Evolutionary conservation across 2,797 vertebrate species (phyloP), one percentile per base, ranked within the genome.

Genomic region (Neosalanx taihuensis): DNA sequence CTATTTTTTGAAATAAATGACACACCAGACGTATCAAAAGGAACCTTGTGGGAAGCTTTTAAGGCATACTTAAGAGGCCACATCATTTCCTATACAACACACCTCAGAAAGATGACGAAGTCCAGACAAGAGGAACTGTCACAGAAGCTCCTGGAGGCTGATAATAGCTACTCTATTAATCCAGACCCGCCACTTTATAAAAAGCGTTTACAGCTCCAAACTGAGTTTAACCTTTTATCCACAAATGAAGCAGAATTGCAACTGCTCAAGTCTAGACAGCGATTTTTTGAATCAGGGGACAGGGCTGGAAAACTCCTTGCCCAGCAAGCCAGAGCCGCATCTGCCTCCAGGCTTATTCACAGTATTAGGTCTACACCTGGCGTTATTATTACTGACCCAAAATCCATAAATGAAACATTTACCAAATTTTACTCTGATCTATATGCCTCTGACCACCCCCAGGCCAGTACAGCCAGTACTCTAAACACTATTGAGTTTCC

Each of bases 151-250:
- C 33, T 35, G 33, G 33, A 35, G 3, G 6, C 6, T 35, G 33
- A 35, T 35, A 6, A 35, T 35, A 35, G 33, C 33, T 35, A 35
- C 33, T 35, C 33, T 35, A 35, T 4, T 35, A 35, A 35, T 4
- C 20, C 59, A 12, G 12, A 18, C 7, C 57, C n/a, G n/a, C 18
- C 6, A 7, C 57, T 58, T 9, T 58, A 58, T 23, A 58, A 26
- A 7, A 58, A n/a, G 51, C 41, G 41, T 12, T 23, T 67, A 29
- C 64, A 51, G 7, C 64, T 67, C 41, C 64, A 67, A 29, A 51
- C 66, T 15, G 46, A 67, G 66, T 68, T 68, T 68, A 29, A 68
- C 31, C 26, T 68, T 13, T 68, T 68, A 68, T 68, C 66, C 26
- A 68, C 66, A 61, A 61, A 23, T 61, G 30, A 61, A 26, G 26